Base-by-base conservation (phyloP, 2,888 invertebrate genomes). In the Bugulina stolonifera region DNA sequence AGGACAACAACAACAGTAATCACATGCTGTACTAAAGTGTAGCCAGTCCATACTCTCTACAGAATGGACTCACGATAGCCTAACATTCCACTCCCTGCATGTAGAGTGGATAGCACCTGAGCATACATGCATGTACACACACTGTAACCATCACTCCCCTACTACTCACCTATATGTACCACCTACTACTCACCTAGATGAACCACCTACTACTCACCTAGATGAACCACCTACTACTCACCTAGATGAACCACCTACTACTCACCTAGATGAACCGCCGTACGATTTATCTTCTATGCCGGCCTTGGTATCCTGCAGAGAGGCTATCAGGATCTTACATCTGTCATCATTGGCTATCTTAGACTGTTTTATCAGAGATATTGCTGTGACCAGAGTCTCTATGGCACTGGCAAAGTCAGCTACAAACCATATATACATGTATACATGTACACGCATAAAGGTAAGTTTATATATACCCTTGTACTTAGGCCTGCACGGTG, bases 221-320 rank as follows among this genome's bases (percentile, higher is more conserved):
- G 82, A 82, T n/a, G 64, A n/a, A 25, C 43, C 57, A 69, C 14
- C 35, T 22, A 32, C 25, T 0, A 76, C 80, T 76, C 76, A 83
- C n/a, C n/a, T n/a, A n/a, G n/a, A n/a, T n/a, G n/a, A n/a, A n/a
- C n/a, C n/a, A n/a, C n/a, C n/a, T n/a, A n/a, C n/a, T n/a, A n/a
- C n/a, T n/a, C n/a, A 57, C 10, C 57, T 25, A 14, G 57, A 57
- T 14, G 57, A 57, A 52, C 57, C 23, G 54, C 83, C 93, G 83
- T 97, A 97, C 78, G 95, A 95, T 86, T 99, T 99, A 54, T 93
- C 92, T 87, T 99, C 98, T 22, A 99, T 95, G 70, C 97, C 97
- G 84, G 94, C 92, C 55, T 99, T 87, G 0, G 98, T 98, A 83
- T 99, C 98, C 86, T 96, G 94, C 1, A 99, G 88, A 0, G 96